Evolutionary conservation across 1,140 invertebrate genomes (phyloP), one percentile per base, ranked within the genome.

Genomic region (Tetramorium parvispinum): DNA sequence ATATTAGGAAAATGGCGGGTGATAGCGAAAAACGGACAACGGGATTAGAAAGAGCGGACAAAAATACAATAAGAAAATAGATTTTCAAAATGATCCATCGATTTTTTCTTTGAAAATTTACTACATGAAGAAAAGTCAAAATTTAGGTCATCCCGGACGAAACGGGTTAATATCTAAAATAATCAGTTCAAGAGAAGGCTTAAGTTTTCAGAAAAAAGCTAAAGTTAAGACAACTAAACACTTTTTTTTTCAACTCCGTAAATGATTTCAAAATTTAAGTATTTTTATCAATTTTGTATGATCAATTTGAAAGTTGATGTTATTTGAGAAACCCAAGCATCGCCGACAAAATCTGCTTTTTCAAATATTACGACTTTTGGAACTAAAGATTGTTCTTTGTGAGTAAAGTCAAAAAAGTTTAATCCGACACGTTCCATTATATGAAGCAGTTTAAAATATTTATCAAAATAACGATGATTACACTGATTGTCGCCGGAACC

Each of bases 371-470:
- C 13, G 2, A 27, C 24, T 16, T 37, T 53, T 32, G 5, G 2
- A 16, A 8, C 10, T 46, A 13, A 79, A 51, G 21, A 5, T 24
- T 27, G 6, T 81, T 2, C 0, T 4, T 10, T 1, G 2, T 32
- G 46, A 51, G 51, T 66, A 59, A 46, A 49, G 16, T 70, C 21
- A 37, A n/a, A 16, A n/a, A 53, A n/a, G 11, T 16, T 27, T 57
- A 21, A 65, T 32, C 13, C 32, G 13, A 18, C 13, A 32, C 16
- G 1, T 27, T 27, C 16, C 1, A 13, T 32, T n/a, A 13, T 43
- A 24, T 13, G 24, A 73, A 43, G 24, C 3, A 8, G 18, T 49
- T 16, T 21, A 59, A 82, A 46, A 73, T 83, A 49, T 75, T 83
- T 83, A 24, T 46, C 24, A 32, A 40, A 37, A 32, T 40, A 43